Percentiles rank a stretch among this genome's conserved stretches.
phyloP scores from a whole-genome alignment of 2,888 invertebrate genomes.

The Drosophila meridiana region DNA sequence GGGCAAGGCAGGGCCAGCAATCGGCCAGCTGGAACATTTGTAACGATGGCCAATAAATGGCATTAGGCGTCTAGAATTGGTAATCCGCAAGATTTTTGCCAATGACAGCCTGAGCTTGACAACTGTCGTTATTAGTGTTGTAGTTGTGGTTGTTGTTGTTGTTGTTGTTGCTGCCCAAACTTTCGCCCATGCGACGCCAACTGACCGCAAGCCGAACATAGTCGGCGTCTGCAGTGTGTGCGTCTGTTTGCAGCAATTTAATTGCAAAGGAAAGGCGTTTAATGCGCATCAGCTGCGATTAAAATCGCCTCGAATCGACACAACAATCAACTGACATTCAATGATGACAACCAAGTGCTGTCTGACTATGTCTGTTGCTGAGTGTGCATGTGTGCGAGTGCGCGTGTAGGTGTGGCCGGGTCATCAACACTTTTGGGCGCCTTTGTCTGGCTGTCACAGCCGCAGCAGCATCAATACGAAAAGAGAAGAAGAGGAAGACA shows the following conservation, averaged over 20 bases:
- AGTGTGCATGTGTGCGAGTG: conserved; percentile 5
- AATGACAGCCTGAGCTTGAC: conserved; percentile 53
- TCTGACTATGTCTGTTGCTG: conserved; percentile 7
- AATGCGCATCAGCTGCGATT: conserved; percentile 69
- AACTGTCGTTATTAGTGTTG: conserved; percentile 35
- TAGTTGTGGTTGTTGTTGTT: conserved; percentile 2
- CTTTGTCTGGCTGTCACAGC: conserved; percentile 49
- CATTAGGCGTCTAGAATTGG: conserved; percentile 81
- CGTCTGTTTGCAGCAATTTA: conserved; percentile 56
- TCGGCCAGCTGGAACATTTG: conserved; percentile 73
- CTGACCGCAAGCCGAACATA: conserved; percentile 70
- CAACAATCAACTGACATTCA: conserved; percentile 68
- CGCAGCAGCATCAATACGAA: background rate
- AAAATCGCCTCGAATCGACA: conserved; percentile 76
- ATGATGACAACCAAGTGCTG: conserved; percentile 68
- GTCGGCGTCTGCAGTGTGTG: conserved; percentile 6
- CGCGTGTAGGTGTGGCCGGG: conserved; percentile 46
- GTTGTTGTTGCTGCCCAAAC: conserved; percentile 30
- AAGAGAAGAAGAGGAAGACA: background rate
- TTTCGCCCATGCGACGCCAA: conserved; percentile 55
- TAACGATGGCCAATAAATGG: conserved; percentile 79
- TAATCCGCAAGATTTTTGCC: conserved; percentile 78
- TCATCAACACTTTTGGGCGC: conserved; percentile 71
- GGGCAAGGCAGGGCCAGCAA: background rate
- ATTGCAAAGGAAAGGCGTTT: conserved; percentile 81